A percentile compares a stretch with the other conserved stretches of the same genome.
Conservation (phyloP, 2,888 invertebrate species). For the Tetragonula carbonaria region DNA sequence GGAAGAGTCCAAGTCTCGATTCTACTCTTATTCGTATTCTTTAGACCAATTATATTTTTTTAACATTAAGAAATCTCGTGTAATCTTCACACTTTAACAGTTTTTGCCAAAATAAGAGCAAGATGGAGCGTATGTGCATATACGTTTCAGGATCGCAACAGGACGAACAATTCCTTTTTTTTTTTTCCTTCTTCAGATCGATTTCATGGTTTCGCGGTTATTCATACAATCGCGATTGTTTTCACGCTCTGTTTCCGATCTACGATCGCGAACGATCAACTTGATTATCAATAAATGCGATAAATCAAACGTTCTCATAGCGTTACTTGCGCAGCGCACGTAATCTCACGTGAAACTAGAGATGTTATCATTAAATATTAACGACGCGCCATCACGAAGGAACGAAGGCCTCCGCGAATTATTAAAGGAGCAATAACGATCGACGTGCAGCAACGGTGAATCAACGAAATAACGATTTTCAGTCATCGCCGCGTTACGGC, state of each 20-base stretch:
- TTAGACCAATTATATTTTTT: no score
- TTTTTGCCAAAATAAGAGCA: not conserved
- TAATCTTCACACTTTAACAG: no score
- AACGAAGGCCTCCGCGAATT: constrained; percentile 69
- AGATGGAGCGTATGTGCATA: not conserved
- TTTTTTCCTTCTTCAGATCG: not conserved
- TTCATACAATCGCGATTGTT: not conserved
- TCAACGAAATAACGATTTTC: constrained; percentile 81
- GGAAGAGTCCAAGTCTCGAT: not conserved
- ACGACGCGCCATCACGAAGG: constrained; percentile 65
- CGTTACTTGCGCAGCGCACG: constrained; percentile 37
- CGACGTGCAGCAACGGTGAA: constrained; percentile 68
- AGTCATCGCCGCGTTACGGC: constrained; percentile 73
- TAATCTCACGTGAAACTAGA: constrained; percentile 61
- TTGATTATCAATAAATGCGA: constrained; percentile 45
- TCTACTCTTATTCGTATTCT: no score
- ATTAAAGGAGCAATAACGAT: constrained; percentile 73
- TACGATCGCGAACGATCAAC: constrained; percentile 45
- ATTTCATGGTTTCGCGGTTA: not conserved
- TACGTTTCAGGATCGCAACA: not conserved
- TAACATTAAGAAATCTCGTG: no score
- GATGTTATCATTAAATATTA: constrained; percentile 69
- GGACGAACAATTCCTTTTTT: no score
- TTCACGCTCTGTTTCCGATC: not conserved
- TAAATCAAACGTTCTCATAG: constrained; percentile 44